These are phyloP conservation scores for Eidolon helvum DNA, from an alignment of 2,113 vertebrate species.

Conservation along the genomic window DNA sequence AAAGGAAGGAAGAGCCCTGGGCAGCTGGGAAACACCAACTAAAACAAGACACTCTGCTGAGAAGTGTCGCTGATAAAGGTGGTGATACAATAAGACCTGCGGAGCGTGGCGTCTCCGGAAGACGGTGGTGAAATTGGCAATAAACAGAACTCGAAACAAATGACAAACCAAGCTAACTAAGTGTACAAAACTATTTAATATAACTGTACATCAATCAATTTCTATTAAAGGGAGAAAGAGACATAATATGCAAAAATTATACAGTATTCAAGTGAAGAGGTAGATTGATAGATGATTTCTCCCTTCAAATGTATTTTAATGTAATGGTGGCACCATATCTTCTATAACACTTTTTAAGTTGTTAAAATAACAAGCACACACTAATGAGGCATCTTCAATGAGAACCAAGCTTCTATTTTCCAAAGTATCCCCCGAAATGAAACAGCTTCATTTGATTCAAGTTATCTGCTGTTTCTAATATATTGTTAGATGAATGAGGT, in stretches of 20 bases:
- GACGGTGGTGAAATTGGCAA: not conserved
- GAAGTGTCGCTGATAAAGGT: not conserved
- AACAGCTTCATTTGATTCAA: not conserved
- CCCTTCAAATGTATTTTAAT: not conserved
- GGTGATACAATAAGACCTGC: fast-evolving
- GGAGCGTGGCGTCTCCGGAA: not conserved
- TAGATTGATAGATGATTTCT: not conserved
- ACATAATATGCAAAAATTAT: not conserved
- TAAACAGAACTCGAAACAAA: not conserved
- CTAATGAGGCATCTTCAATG: not conserved
- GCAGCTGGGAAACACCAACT: not conserved
- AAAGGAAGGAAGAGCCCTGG: not conserved
- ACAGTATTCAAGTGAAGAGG: not conserved
- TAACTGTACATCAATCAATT: not conserved
- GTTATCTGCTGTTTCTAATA: not conserved
- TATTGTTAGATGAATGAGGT: not conserved
- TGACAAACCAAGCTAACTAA: not conserved
- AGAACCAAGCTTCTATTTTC: not conserved
- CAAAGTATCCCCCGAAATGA: not conserved
- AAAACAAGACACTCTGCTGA: not conserved
- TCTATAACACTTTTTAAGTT: not conserved
- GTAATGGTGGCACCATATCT: not conserved
- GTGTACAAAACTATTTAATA: not conserved
- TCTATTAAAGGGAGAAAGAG: not conserved
- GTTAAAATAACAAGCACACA: not conserved